These are phyloP conservation scores for Exocentrus adspersus DNA, from an alignment of 2,888 invertebrate species.

Conservation along the genomic window DNA sequence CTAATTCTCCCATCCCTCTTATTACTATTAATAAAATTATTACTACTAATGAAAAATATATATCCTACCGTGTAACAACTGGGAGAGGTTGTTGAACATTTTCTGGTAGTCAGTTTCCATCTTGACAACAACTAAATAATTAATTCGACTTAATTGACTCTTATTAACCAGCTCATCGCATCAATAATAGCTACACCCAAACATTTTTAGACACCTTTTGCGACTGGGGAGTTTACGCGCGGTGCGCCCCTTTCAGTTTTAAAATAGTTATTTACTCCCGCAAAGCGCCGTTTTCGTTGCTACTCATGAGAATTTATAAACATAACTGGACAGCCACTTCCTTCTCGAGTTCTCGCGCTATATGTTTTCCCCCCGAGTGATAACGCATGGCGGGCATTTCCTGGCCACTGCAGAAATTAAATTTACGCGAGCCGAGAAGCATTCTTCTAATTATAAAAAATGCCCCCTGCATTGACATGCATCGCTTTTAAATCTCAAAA, in stretches of 20 bases:
- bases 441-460: no score
- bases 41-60: background rate
- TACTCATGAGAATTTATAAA: no score
- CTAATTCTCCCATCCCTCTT: no score
- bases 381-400: no score
- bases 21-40: no score
- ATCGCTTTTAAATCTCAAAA: no score
- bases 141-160: slow-evolving; percentile 14
- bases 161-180: background rate
- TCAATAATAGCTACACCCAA: background rate
- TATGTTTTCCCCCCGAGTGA: no score
- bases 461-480: no score
- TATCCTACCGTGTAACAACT: slow-evolving; percentile 37
- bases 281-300: slow-evolving; percentile 16
- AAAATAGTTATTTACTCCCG: slow-evolving; percentile 19
- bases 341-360: no score
- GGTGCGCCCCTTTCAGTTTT: slow-evolving; percentile 5
- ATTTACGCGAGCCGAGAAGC: no score
- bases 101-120: slow-evolving; percentile 35
- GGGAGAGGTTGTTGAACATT: slow-evolving; percentile 34
- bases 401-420: no score
- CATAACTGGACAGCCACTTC: no score
- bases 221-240: background rate
- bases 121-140: background rate
- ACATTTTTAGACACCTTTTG: background rate